These are phyloP conservation scores for Danionella cerebrum DNA, from an alignment of 2,113 vertebrate genomes.

Conservation along the genomic window DNA sequence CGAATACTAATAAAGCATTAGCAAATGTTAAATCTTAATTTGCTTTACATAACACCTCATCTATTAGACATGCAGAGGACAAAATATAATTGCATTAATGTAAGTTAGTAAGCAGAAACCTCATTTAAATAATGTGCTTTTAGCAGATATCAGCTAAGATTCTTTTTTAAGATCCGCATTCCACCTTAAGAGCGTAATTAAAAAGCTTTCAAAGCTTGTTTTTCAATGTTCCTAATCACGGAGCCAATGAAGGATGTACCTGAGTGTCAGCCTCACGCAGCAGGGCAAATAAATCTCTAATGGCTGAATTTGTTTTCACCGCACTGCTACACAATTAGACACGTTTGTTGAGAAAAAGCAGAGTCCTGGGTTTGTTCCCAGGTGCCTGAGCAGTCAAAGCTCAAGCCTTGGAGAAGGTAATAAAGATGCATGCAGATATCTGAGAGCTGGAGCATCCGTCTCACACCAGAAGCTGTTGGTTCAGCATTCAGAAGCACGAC, in stretches of 20 bases:
- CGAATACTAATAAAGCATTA: neutral
- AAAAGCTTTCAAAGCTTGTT: constrained; percentile 72
- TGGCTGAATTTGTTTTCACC: constrained; percentile 49
- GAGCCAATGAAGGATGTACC: constrained; percentile 49
- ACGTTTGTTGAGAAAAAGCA: constrained; percentile 25
- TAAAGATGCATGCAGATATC: constrained; percentile 1
- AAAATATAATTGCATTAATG: neutral
- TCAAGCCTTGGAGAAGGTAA: constrained; percentile 14
- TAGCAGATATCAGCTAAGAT: constrained; percentile 49
- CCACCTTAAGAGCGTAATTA: constrained; percentile 59
- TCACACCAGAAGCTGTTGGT: neutral
- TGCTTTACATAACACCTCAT: neutral
- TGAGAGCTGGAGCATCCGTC: neutral
- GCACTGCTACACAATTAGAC: constrained; percentile 46
- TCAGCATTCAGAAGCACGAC: neutral
- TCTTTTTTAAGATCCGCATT: constrained; percentile 47
- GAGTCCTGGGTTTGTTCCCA: constrained; percentile 10
- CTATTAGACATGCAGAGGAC: neutral
- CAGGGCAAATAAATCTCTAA: constrained; percentile 46
- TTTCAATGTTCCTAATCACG: constrained; percentile 54
- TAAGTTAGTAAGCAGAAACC: neutral
- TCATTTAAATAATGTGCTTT: constrained; percentile 47
- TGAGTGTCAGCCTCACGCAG: constrained; percentile 21
- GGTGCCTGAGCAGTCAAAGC: constrained; percentile 8
- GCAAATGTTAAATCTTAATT: neutral